Evolutionary conservation across 2,888 invertebrate species (phyloP), one percentile per base, ranked within the genome.

Genomic region (Cerastoderma edule): DNA sequence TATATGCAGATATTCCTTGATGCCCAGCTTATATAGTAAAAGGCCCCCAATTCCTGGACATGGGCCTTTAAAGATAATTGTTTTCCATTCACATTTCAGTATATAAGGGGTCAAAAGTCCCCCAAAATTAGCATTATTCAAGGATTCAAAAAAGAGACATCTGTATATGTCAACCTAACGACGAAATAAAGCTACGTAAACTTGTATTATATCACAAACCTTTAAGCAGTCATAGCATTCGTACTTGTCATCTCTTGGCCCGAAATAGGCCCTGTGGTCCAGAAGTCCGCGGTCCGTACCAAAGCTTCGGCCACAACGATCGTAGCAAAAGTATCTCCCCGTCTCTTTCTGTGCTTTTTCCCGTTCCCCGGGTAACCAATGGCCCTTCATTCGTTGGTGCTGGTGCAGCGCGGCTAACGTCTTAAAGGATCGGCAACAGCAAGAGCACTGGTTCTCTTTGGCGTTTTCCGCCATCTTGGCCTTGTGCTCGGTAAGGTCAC

Each of bases 391-490:
- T 32, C 68, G 22, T 33, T 77, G 63, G 65, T 77, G 76, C 19
- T 64, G 16, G 39, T 46, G 16, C 46, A 77, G 19, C 44, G n/a
- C 46, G 13, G 16, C 28, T 1, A 22, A 22, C 5, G 1, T 39
- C 8, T 30, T 30, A 66, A 77, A 77, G 16, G 76, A 77, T 10
- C 72, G 72, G 16, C 76, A 77, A 27, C 76, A 77, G 24, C 8
- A 27, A 4, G 68, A 67, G 33, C 78, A 78, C n/a, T 44, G 16
- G 22, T 4, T 33, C 1, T 53, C 27, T n/a, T 78, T 71, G 16
- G 56, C 48, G 44, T 73, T 70, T n/a, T 13, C 27, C 24, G 27
- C 44, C 70, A 54, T 73, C 19, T 56, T 16, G 22, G 50, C 27
- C 24, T 67, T n/a, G 39, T 78, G 77, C 1, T 46, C 27, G n/a